Percentiles rank a stretch among this genome's conserved stretches.
Conservation (phyloP, 2,888 invertebrate genomes). For the Empis livida region DNA sequence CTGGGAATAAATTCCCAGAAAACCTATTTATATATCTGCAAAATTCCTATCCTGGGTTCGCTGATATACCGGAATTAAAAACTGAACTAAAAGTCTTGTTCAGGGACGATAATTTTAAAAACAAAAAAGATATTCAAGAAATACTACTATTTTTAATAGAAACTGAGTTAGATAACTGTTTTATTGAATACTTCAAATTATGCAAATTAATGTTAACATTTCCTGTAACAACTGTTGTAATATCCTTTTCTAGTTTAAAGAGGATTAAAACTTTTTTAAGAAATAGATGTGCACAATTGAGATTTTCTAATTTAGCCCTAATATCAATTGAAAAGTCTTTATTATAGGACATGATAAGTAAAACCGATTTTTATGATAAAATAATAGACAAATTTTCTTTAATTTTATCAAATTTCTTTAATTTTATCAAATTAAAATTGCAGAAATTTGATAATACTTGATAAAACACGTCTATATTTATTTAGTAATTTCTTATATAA, state of each 20-base stretch:
- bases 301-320: conserved; percentile 1
- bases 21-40: not conserved
- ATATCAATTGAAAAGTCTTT: not conserved
- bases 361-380: not conserved
- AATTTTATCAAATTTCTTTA: no score
- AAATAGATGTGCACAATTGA: not conserved
- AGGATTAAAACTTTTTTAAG: conserved; percentile 2
- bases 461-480: no score
- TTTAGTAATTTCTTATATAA: no score
- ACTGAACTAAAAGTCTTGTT: not conserved
- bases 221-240: not conserved
- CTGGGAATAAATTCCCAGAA: not conserved
- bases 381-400: not conserved
- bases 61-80: conserved; percentile 1
- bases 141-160: not conserved
- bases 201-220: not conserved
- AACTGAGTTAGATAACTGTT: not conserved
- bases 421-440: no score
- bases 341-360: not conserved
- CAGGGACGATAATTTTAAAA: not conserved
- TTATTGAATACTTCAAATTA: not conserved
- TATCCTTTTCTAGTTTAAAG: not conserved
- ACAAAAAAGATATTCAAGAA: not conserved
- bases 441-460: no score
- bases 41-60: not conserved